Base-by-base conservation (phyloP, 2,797 vertebrate species). In the Caiman crocodilus region DNA sequence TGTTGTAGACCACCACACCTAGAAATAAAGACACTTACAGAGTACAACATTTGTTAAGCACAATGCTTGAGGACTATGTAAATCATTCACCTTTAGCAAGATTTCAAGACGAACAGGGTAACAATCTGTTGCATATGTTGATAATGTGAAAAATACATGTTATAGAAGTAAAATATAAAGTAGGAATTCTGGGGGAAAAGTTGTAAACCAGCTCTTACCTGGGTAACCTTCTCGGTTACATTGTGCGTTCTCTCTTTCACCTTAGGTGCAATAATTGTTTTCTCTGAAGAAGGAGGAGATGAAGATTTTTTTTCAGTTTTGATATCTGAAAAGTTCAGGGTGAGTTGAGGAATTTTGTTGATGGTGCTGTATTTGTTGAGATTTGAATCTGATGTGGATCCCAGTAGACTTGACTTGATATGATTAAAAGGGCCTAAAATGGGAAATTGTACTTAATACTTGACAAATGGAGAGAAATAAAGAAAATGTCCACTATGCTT, bases 311-410 rank as follows among this genome's bases (percentile, higher is more conserved):
- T 99, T 85, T 99, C 99, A 75, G 97, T 98, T 98, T 98, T 98
- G 95, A 98, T 98, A 95, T 99, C 99, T 30, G 99, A 98, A 98
- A 99, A 99, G 98, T 99, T 99, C 97, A 99, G 98, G 15, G 99
- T 99, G 90, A 99, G 99, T 92, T 99, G 99, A 56, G 99, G 99
- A 97, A 99, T 99, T 98, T 99, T 99, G 98, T 99, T 98, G 98
- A 99, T 99, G 97, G 99, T 99, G 98, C 98, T 99, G 97, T 99
- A 99, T 97, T 99, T 99, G 98, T 99, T 99, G 98, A 99, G 99
- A 98, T 99, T 99, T 6, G 99, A 99, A 97, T 99, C 99, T 2
- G 99, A 99, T 17, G 99, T 99, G 92, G 99, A 99, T 96, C 99
- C 99, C 95, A 99, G 98, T 61, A 99, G 98, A 94, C 99, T 99